phyloP scores from a whole-genome alignment of 2,113 vertebrate genomes.

The Mesitornis unicolor region DNA sequence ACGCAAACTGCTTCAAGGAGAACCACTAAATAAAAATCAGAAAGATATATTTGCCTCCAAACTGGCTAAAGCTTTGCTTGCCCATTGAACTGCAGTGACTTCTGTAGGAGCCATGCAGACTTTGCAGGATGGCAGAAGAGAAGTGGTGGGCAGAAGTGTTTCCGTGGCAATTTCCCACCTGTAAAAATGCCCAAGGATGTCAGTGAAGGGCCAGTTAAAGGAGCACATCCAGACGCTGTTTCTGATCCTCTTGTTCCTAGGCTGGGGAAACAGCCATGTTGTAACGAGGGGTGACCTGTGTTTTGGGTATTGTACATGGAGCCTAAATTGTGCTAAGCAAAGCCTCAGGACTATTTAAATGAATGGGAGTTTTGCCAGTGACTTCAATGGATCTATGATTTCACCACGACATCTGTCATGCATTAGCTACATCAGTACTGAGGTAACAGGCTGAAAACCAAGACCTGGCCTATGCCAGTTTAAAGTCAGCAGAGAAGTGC shows the following conservation, averaged over 20 bases:
- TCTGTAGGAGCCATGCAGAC: background rate
- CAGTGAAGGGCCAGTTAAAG: background rate
- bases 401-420: constrained; percentile 15
- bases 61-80: background rate
- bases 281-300: background rate
- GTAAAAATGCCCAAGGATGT: background rate
- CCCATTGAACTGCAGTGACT: background rate
- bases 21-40: too few species aligned
- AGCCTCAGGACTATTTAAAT: background rate
- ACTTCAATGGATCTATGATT: constrained; percentile 29
- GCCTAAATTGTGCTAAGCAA: background rate
- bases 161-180: background rate
- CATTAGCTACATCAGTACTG: constrained; percentile 10
- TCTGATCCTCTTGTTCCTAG: background rate
- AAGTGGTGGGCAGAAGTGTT: background rate
- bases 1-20: background rate
- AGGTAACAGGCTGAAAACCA: constrained; percentile 24
- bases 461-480: background rate
- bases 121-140: background rate
- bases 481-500: background rate
- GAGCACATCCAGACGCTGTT: background rate
- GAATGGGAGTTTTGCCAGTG: background rate
- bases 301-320: background rate
- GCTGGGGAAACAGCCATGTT: background rate
- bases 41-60: background rate